Evolutionary conservation across 2,888 invertebrate species (phyloP).

Genomic region (Liodrosophila aerea): DNA sequence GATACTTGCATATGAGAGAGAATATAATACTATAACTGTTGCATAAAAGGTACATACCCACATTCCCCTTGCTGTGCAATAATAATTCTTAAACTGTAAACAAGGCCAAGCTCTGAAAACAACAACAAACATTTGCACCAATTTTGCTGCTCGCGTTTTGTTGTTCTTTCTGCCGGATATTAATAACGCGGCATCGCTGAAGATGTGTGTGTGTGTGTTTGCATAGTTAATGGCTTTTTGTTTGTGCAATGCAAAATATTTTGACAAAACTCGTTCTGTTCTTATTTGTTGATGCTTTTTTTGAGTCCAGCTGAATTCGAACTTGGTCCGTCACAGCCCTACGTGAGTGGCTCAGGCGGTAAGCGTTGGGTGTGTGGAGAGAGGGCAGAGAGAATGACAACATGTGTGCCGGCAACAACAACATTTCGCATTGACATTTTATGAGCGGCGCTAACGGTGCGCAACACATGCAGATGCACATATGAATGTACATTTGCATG

Average conservation of each 20-base stretch:
- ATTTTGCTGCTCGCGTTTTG: conserved; percentile 35
- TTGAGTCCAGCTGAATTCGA: too few relatives aligned
- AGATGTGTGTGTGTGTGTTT: conserved; percentile 33
- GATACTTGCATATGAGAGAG: conserved; percentile 4
- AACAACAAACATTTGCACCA: conserved; percentile 20
- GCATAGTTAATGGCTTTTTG: conserved; percentile 34
- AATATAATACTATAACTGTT: conserved; percentile 17
- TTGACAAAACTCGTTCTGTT: conserved; percentile 59
- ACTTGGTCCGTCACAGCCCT: too few relatives aligned
- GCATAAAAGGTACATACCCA: conserved; percentile 32
- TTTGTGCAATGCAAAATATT: conserved; percentile 60
- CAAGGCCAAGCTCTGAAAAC: conserved; percentile 14
- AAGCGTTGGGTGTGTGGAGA: conserved; percentile 5
- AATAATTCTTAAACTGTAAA: conserved; percentile 8
- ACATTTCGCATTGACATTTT: conserved; percentile 69
- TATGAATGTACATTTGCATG: conserved; percentile 3
- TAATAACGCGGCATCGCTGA: conserved; percentile 25
- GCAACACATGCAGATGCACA: conserved; percentile 19
- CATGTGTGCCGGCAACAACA: conserved; percentile 40
- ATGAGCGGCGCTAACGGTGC: conserved; percentile 75
- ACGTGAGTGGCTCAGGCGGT: conserved; percentile 2
- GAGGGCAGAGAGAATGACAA: conserved; percentile 18
- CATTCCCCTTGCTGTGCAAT: conserved; percentile 2
- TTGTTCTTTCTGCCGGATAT: conserved; percentile 41
- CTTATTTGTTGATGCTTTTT: conserved; percentile 14